Evolutionary conservation across 2,888 invertebrate species (phyloP).

Genomic region (Tuta absoluta): DNA sequence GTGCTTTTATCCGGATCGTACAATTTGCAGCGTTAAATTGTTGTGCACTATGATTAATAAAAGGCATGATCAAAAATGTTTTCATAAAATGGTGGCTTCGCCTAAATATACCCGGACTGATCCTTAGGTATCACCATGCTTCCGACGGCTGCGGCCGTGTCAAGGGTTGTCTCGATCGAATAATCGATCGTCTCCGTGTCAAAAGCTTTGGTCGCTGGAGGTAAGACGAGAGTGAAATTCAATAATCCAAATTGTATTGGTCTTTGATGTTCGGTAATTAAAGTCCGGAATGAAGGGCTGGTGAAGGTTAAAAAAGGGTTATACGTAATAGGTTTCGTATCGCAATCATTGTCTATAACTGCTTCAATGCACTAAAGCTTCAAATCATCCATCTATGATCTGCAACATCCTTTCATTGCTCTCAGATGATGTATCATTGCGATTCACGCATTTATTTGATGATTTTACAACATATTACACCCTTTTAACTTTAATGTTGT

Average conservation of each 20-base stretch:
- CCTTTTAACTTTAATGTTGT: not conserved
- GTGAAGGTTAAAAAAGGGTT: not conserved
- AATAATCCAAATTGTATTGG: slow-evolving; percentile 18
- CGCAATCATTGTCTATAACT: slow-evolving; percentile 6
- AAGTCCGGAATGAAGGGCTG: slow-evolving; percentile 1
- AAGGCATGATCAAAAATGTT: slow-evolving; percentile 13
- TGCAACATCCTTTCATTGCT: not conserved
- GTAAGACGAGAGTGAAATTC: slow-evolving; percentile 62
- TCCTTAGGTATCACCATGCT: slow-evolving; percentile 75
- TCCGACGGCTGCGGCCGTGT: slow-evolving; percentile 74
- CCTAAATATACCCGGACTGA: slow-evolving; percentile 65
- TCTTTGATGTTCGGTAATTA: not conserved
- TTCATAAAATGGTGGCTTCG: slow-evolving; percentile 34
- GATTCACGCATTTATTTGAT: slow-evolving; percentile 1
- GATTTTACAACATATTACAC: not conserved
- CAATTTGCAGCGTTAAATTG: not conserved
- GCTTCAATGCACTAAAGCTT: slow-evolving; percentile 13
- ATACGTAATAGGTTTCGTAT: not conserved
- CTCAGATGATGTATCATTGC: not conserved
- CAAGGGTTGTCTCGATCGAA: slow-evolving; percentile 72
- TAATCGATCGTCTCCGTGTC: slow-evolving; percentile 73
- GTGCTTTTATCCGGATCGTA: slow-evolving; percentile 23
- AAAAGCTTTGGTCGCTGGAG: slow-evolving; percentile 77
- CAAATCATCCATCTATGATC: slow-evolving; percentile 3
- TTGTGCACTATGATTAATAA: slow-evolving; percentile 1